Evolutionary conservation across 1,140 invertebrate genomes (phyloP).

Genomic region (Homarus americanus): DNA sequence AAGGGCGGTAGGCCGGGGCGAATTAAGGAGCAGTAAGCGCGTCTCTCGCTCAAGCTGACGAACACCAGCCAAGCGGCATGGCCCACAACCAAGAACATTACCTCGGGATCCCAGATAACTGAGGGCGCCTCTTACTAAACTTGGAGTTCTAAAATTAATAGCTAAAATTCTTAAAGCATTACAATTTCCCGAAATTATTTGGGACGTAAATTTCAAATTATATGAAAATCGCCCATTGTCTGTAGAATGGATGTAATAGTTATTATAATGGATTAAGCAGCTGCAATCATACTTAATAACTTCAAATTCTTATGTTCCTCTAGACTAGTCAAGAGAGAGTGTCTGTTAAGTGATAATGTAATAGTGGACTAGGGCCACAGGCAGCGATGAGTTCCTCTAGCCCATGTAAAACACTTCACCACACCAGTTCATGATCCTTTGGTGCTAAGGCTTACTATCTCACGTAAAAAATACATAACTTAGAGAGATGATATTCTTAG

Average conservation of each 20-base stretch:
- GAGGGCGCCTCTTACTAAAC: not conserved
- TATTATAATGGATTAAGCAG: not conserved
- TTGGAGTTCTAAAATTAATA: constrained; percentile 15
- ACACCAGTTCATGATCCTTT: not conserved
- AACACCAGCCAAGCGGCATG: not conserved
- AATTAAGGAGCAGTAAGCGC: constrained; percentile 9
- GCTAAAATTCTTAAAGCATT: constrained; percentile 35
- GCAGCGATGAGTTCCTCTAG: not conserved
- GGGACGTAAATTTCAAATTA: constrained; percentile 25
- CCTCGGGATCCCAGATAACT: not conserved
- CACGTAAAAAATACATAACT: not conserved
- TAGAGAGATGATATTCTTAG: constrained; percentile 67
- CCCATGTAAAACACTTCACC: not conserved
- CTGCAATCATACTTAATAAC: constrained; percentile 9
- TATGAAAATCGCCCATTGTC: constrained; percentile 15
- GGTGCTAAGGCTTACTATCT: not conserved
- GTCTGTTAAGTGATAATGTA: not conserved
- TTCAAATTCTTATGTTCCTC: not conserved
- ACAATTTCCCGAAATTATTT: constrained; percentile 8
- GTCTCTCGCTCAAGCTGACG: not conserved
- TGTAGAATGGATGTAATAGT: not conserved
- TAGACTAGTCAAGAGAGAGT: not conserved
- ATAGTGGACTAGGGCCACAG: not conserved
- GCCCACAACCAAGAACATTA: not conserved
- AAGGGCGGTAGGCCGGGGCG: not conserved